Evolutionary conservation across 2,888 invertebrate genomes (phyloP).

Genomic region (Auanema sp.): DNA sequence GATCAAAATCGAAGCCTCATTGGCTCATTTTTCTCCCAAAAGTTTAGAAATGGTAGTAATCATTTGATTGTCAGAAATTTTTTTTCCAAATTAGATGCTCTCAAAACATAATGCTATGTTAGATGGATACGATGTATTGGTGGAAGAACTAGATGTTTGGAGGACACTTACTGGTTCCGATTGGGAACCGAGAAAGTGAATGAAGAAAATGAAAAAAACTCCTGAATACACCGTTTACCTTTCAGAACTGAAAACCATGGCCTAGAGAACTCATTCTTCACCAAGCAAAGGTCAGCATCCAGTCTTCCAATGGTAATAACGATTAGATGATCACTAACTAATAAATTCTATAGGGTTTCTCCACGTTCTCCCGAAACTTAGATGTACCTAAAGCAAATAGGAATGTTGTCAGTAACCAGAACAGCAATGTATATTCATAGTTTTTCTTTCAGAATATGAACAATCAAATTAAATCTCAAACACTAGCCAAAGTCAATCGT

Average conservation of each 20-base stretch:
- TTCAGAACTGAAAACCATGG: neutral
- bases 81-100: slow-evolving; percentile 37
- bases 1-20: slow-evolving; percentile 50
- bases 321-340: neutral
- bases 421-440: too few relatives aligned
- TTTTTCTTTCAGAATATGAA: too few relatives aligned
- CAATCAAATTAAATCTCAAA: too few relatives aligned
- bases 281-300: neutral
- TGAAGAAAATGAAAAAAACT: neutral
- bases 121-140: slow-evolving; percentile 43
- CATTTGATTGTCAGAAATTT: slow-evolving; percentile 1
- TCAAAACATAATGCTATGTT: slow-evolving; percentile 36
- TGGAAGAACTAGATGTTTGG: slow-evolving; percentile 48
- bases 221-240: neutral
- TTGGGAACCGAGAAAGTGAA: neutral
- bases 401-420: too few relatives aligned
- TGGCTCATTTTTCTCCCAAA: slow-evolving; percentile 52
- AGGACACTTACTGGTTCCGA: slow-evolving; percentile 32
- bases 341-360: too few relatives aligned
- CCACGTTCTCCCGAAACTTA: too few relatives aligned
- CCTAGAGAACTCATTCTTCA: neutral
- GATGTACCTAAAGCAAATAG: too few relatives aligned
- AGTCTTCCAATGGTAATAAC: neutral
- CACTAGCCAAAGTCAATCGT: too few relatives aligned
- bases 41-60: slow-evolving; percentile 50